Evolutionary conservation across 2,888 invertebrate species (phyloP), one percentile per base, ranked within the genome.

Genomic region (Anagyrus pseudococci): DNA sequence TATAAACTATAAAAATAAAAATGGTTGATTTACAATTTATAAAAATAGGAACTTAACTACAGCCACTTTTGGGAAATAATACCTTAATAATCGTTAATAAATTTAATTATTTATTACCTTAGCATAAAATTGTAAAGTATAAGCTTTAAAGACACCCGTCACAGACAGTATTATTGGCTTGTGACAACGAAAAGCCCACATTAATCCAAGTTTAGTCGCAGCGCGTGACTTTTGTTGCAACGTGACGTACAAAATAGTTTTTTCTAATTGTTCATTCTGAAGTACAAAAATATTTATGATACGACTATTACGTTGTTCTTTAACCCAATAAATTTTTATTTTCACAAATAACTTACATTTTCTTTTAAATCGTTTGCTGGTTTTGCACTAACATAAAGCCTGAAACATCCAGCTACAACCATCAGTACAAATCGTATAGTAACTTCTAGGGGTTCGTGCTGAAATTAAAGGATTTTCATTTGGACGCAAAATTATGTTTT

Each of bases 281-380:
- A 47, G 66, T 57, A 54, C 15, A 33, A n/a, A 20, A 6, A 53
- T 23, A 37, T 13, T 55, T 44, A 8, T 37, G 33, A 37, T 37
- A 4, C 10, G 15, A 37, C 10, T 13, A 37, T 8, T 37, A 2
- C 8, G 10, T 2, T 10, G 15, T 37, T 37, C 2, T 37, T 4
- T 13, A 37, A 13, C 10, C 15, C 10, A 37, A 37, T 37, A 10
- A 8, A 8, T 13, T 8, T 2, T 37, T 4, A 37, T 37, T 4
- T 4, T 13, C 10, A 15, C 15, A 4, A 37, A 4, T 13, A 37
- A 2, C 66, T 64, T 64, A 75, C 76, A 60, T 68, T 71, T 23
- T 70, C 70, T 26, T 69, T 68, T 17, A 77, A 67, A 58, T 76
- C 73, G 47, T 76, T 72, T 2, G 77, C 76, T 3, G 77, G 74